Evolutionary conservation across 1,140 invertebrate species (phyloP).

Genomic region (Heliconius nattereri): DNA sequence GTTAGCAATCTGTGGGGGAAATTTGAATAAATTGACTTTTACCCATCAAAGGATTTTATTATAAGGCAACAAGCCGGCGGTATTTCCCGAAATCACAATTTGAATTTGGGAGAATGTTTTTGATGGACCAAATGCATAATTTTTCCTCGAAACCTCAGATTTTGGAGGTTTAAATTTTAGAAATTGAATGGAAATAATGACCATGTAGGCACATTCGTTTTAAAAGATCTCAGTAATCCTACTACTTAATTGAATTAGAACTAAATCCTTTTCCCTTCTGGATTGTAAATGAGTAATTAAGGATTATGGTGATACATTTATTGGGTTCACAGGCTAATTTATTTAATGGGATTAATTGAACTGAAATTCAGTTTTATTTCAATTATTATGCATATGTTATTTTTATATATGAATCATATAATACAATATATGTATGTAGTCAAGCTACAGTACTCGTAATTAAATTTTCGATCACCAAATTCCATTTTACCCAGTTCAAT

Average conservation of each 20-base stretch:
- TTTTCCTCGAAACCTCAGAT: slow-evolving; percentile 29
- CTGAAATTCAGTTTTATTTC: not conserved
- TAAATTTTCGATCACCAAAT: slow-evolving; percentile 23
- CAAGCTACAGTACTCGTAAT: not conserved
- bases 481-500: slow-evolving; percentile 38
- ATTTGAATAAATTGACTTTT: slow-evolving; percentile 64
- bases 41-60: slow-evolving; percentile 63
- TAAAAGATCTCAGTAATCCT: slow-evolving; percentile 10
- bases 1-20: slow-evolving; percentile 53
- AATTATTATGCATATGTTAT: not conserved
- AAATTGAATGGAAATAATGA: slow-evolving; percentile 22
- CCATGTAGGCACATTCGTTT: slow-evolving; percentile 9
- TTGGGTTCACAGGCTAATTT: slow-evolving; percentile 1
- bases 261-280: slow-evolving; percentile 12
- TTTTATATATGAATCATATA: not conserved
- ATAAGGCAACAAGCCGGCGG: slow-evolving; percentile 49
- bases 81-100: slow-evolving; percentile 52
- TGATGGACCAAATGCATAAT: slow-evolving; percentile 45
- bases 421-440: too few species aligned
- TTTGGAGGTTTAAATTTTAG: slow-evolving; percentile 17
- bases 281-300: slow-evolving; percentile 14
- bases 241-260: slow-evolving; percentile 13
- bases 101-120: slow-evolving; percentile 48
- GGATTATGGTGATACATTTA: slow-evolving; percentile 13
- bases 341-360: not conserved